Conservation (phyloP, 2,888 invertebrate genomes). For the Acanthacorydalis orientalis region DNA sequence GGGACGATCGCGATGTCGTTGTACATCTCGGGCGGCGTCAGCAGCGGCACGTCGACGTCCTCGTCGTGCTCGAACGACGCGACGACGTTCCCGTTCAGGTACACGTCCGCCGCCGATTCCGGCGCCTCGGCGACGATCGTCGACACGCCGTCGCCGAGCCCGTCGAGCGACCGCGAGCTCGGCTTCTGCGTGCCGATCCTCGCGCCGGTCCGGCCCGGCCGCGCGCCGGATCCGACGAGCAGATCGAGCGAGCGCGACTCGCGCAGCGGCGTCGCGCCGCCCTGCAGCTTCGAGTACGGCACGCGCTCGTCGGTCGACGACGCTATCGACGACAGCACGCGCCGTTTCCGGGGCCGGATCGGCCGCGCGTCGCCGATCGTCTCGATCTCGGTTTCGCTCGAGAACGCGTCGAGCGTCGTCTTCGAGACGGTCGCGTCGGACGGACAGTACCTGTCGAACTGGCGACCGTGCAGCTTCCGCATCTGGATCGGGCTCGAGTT, state of each 20-base stretch:
- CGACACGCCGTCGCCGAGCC: conserved; percentile 17
- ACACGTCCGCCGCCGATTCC: conserved; percentile 31
- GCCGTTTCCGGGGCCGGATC: conserved; percentile 21
- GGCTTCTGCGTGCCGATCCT: conserved; percentile 14
- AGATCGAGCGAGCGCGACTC: conserved; percentile 50
- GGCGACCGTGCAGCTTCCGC: conserved; percentile 21
- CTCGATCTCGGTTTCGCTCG: conserved; percentile 23
- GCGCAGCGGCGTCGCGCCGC: conserved; percentile 21
- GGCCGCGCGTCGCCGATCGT: conserved; percentile 13
- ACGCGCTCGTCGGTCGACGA: conserved; percentile 40
- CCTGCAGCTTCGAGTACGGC: conserved; percentile 15
- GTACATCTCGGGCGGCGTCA: conserved; percentile 15
- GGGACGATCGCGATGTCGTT: conserved; percentile 17
- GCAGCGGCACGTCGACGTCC: conserved; percentile 27
- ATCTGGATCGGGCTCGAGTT: conserved; percentile 31
- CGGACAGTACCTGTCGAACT: conserved; percentile 20
- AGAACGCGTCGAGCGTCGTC: conserved; percentile 26
- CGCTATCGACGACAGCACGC: conserved; percentile 47
- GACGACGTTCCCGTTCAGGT: conserved; percentile 34
- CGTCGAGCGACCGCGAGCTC: conserved; percentile 28
- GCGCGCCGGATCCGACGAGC: conserved; percentile 26
- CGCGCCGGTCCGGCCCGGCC: conserved; percentile 7
- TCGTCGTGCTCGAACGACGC: conserved; percentile 22
- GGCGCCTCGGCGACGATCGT: conserved; percentile 27
- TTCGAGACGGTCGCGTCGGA: conserved; percentile 31